Percentiles rank a stretch among this genome's conserved stretches.
Conservation (phyloP, 2,113 vertebrate species). For the Bubo bubo region DNA sequence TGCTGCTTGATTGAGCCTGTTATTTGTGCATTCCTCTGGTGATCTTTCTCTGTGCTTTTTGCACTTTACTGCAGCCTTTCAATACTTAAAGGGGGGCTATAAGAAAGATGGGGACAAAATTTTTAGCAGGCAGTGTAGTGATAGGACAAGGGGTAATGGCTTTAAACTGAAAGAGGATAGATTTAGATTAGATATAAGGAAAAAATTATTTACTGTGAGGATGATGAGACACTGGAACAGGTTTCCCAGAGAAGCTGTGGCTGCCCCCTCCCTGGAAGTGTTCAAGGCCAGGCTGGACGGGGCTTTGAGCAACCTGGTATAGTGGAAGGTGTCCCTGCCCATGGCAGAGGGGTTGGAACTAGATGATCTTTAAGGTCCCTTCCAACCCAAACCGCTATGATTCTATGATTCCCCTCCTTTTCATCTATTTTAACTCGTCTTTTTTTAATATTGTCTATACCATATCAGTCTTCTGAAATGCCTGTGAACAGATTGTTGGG, state of each 20-base stretch:
- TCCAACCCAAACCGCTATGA: neutral
- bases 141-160: neutral
- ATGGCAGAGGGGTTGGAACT: neutral
- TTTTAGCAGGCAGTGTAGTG: neutral
- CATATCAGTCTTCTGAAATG: neutral
- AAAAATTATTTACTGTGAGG: neutral
- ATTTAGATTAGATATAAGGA: neutral
- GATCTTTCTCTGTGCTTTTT: neutral
- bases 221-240: neutral
- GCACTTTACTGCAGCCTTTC: neutral
- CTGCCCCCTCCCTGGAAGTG: neutral
- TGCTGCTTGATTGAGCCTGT: neutral
- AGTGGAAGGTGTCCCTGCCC: neutral
- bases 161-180: neutral
- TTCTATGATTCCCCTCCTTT: neutral
- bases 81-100: neutral
- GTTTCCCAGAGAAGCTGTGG: neutral
- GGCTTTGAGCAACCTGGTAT: neutral
- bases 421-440: neutral
- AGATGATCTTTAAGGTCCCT: neutral
- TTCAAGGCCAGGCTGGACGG: neutral
- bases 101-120: neutral
- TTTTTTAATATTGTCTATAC: neutral
- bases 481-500: neutral
- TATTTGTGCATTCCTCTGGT: neutral